A percentile compares a stretch with the other conserved stretches of the same genome.
phyloP scores from a whole-genome alignment of 2,113 vertebrate genomes.

The Anarrhichthys ocellatus region DNA sequence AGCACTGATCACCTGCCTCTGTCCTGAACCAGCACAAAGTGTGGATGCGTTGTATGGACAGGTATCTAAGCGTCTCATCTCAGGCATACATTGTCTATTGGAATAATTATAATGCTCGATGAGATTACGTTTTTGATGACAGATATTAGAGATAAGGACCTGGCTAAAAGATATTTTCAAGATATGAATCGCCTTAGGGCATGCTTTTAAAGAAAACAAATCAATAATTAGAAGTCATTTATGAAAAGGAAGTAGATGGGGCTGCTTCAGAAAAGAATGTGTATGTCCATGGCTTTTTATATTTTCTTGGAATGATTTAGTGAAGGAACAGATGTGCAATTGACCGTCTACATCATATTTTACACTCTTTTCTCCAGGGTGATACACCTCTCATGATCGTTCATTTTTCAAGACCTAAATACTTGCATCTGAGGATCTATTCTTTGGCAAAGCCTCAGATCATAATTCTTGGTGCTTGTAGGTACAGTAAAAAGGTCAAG shows the following conservation, averaged over 20 bases:
- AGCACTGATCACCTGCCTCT: constrained; percentile 55
- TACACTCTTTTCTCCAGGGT: neutral
- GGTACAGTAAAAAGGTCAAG: neutral
- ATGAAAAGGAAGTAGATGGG: neutral
- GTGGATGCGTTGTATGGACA: constrained; percentile 48
- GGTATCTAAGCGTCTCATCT: constrained; percentile 24
- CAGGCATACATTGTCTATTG: constrained; percentile 2
- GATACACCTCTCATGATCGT: constrained; percentile 1
- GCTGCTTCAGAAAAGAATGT: neutral
- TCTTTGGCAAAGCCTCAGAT: neutral
- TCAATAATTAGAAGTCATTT: neutral
- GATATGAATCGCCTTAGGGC: neutral
- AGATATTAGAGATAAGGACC: neutral
- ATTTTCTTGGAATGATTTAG: neutral
- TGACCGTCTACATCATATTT: neutral
- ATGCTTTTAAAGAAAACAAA: neutral
- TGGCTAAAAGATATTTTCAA: neutral
- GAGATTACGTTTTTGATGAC: neutral
- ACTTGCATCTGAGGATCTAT: neutral
- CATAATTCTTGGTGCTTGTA: neutral
- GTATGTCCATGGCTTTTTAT: neutral
- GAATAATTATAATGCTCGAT: constrained; percentile 3
- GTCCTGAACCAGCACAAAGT: constrained; percentile 62
- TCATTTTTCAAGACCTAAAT: constrained; percentile 1
- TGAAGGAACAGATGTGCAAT: neutral